phyloP scores from a whole-genome alignment of 92 coral and sea anemone species.

The Epizoanthus stellaris region DNA sequence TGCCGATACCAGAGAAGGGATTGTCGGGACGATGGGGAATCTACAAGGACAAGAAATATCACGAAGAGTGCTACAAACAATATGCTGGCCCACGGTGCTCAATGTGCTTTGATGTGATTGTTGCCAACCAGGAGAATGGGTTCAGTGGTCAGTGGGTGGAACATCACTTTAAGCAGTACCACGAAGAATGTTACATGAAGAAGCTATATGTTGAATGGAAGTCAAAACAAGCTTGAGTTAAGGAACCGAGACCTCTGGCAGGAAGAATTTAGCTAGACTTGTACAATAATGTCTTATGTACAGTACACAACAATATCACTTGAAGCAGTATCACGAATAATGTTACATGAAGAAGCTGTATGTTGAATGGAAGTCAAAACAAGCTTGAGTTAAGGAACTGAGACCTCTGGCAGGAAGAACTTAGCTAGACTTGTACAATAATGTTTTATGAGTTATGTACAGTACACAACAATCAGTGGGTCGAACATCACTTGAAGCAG shows the following conservation, averaged over 20 bases:
- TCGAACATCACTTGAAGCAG: too few species aligned
- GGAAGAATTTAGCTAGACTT: too few species aligned
- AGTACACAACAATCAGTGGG: too few species aligned
- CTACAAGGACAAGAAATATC: conserved; percentile 83
- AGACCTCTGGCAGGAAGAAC: too few species aligned
- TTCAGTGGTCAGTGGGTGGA: too few species aligned
- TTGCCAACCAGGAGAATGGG: conserved; percentile 81
- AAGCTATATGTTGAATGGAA: conserved; percentile 78
- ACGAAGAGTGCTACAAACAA: conserved; percentile 91
- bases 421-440: too few species aligned
- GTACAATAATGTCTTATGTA: too few species aligned
- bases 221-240: conserved; percentile 67
- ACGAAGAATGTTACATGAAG: conserved; percentile 91
- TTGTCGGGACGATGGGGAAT: conserved; percentile 95
- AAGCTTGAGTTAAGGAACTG: conserved; percentile 11
- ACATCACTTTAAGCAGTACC: conserved; percentile 82
- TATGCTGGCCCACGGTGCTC: conserved; percentile 98
- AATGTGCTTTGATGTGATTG: conserved; percentile 93
- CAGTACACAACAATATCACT: conserved; percentile 9
- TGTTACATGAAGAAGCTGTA: conserved; percentile 82
- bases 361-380: conserved; percentile 85
- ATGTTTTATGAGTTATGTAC: too few species aligned
- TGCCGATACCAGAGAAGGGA: conserved; percentile 84
- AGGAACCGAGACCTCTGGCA: not conserved
- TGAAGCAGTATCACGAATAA: conserved; percentile 90